Evolutionary conservation across 1,140 invertebrate species (phyloP).

Genomic region (Drosophila tani): DNA sequence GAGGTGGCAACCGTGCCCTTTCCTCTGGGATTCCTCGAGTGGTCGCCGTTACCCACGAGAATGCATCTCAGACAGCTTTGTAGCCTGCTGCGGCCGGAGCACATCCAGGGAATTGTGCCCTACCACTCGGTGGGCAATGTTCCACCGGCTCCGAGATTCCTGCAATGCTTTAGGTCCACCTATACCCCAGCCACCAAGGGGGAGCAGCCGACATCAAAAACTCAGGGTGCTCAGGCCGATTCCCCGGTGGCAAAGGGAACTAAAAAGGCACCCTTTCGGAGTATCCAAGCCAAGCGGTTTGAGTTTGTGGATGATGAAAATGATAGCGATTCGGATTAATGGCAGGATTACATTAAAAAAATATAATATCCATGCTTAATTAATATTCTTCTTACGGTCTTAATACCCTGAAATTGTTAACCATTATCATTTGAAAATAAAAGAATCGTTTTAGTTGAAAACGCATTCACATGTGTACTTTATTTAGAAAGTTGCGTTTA

Average conservation of each 20-base stretch:
- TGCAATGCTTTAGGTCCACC: constrained; percentile 38
- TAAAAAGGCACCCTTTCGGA: not conserved
- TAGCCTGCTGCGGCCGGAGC: constrained; percentile 53
- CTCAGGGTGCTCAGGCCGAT: fast-evolving
- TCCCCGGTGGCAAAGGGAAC: not conserved
- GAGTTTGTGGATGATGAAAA: constrained; percentile 9
- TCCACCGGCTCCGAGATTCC: constrained; percentile 35
- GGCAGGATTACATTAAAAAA: not conserved
- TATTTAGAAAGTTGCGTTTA: constrained; percentile 77
- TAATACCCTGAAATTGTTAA: too few relatives aligned
- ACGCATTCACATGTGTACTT: too few relatives aligned
- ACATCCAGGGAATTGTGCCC: constrained; percentile 56
- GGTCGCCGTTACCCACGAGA: constrained; percentile 54
- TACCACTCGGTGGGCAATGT: constrained; percentile 38
- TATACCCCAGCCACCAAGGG: not conserved
- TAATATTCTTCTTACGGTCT: too few relatives aligned
- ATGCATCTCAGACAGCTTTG: constrained; percentile 65
- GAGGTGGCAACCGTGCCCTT: not conserved
- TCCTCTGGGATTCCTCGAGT: constrained; percentile 15
- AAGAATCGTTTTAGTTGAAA: too few relatives aligned
- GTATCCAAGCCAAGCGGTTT: not conserved
- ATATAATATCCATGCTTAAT: too few relatives aligned
- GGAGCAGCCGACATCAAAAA: not conserved
- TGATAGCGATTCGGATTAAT: not conserved
- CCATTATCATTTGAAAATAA: too few relatives aligned